These are phyloP conservation scores for Synanceia verrucosa DNA, from an alignment of 2,797 vertebrate species.

Conservation along the genomic window DNA sequence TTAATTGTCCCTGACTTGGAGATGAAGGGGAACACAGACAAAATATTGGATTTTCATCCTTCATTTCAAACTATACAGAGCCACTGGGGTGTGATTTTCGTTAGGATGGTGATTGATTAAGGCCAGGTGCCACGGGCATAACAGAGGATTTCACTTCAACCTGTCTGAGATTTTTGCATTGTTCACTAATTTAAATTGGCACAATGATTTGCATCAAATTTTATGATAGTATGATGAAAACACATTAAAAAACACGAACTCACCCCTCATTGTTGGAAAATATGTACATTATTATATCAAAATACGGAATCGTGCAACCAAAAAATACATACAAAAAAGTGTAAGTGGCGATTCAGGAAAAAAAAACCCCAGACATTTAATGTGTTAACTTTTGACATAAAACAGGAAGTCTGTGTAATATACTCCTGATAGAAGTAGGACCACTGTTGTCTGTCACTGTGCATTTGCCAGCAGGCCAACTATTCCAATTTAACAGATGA, in stretches of 20 bases:
- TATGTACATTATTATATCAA: background rate
- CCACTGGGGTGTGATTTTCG: constrained; percentile 34
- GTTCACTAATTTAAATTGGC: constrained; percentile 6
- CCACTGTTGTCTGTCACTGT: background rate
- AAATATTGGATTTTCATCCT: constrained; percentile 47
- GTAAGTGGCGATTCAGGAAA: background rate
- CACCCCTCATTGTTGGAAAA: background rate
- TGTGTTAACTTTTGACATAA: background rate
- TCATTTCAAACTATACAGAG: constrained; percentile 39
- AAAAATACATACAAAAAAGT: background rate
- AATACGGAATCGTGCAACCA: background rate
- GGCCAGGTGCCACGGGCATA: constrained; percentile 8
- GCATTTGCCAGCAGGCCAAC: constrained; percentile 13
- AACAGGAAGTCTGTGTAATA: background rate
- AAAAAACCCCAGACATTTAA: background rate
- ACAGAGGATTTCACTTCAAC: constrained; percentile 7
- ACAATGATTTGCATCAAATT: background rate
- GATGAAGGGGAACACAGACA: constrained; percentile 52
- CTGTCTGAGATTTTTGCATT: constrained; percentile 7
- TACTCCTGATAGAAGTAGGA: background rate
- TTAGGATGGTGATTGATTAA: constrained; percentile 43
- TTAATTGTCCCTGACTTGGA: constrained; percentile 59
- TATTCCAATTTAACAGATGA: constrained; percentile 35
- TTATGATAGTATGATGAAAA: background rate
- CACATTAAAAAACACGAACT: background rate